phyloP scores from a whole-genome alignment of 2,113 vertebrate genomes.

The Saguinus imperator region DNA sequence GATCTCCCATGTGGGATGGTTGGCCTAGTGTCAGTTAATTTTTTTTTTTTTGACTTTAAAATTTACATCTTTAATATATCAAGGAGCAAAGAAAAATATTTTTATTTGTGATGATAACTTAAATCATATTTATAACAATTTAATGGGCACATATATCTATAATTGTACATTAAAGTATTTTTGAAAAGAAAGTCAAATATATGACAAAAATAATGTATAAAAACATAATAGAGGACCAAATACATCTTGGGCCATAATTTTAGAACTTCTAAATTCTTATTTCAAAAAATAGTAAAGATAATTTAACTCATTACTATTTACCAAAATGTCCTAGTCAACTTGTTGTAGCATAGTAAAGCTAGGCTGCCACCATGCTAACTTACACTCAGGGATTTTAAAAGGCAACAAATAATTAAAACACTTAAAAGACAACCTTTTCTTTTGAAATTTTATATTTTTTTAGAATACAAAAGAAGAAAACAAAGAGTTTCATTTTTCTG shows the following conservation, averaged over 20 bases:
- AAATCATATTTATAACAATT: constrained; percentile 69
- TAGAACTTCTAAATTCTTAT: constrained; percentile 37
- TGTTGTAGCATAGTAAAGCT: constrained; percentile 18
- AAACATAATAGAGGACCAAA: not conserved
- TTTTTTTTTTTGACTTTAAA: too few relatives aligned
- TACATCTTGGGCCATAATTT: not conserved
- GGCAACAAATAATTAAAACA: constrained; percentile 39
- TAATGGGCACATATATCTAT: constrained; percentile 52
- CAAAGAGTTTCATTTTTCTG: constrained; percentile 31
- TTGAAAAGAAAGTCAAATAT: constrained; percentile 14
- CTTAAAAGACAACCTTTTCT: constrained; percentile 32
- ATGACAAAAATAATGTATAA: constrained; percentile 20
- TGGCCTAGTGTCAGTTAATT: too few relatives aligned
- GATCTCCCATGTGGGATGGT: too few relatives aligned
- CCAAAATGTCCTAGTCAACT: constrained; percentile 21
- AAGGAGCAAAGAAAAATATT: constrained; percentile 45
- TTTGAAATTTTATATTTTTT: constrained; percentile 56
- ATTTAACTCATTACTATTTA: constrained; percentile 29
- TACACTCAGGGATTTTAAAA: constrained; percentile 32
- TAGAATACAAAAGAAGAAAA: constrained; percentile 37
- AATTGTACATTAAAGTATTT: constrained; percentile 63
- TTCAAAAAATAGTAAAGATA: not conserved
- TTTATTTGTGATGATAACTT: constrained; percentile 64
- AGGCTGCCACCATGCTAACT: not conserved
- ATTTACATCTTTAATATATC: constrained; percentile 58